Evolutionary conservation across 2,113 vertebrate species (phyloP).

Genomic region (Antechinus flavipes): DNA sequence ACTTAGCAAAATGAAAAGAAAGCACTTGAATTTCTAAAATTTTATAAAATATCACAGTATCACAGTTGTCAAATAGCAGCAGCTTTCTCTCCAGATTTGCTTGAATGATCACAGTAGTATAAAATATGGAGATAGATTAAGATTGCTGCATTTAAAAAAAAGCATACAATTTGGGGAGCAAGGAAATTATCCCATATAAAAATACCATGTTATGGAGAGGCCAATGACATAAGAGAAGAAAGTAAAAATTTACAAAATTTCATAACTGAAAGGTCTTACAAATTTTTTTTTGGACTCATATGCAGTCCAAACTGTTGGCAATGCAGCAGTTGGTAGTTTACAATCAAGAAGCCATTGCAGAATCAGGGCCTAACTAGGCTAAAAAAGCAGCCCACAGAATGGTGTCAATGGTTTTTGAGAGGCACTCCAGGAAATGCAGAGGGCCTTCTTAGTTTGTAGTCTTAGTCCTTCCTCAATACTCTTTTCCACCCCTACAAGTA

Average conservation of each 20-base stretch:
- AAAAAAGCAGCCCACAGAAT: slow-evolving; percentile 38
- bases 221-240: slow-evolving; percentile 56
- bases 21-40: slow-evolving; percentile 47
- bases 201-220: slow-evolving; percentile 64
- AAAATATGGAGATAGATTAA: slow-evolving; percentile 57
- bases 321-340: slow-evolving; percentile 77
- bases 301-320: slow-evolving; percentile 63
- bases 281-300: slow-evolving; percentile 56
- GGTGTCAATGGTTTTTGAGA: slow-evolving; percentile 64
- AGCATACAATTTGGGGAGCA: slow-evolving; percentile 16
- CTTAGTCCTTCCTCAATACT: slow-evolving; percentile 44
- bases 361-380: slow-evolving; percentile 50
- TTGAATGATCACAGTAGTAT: slow-evolving; percentile 65
- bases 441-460: slow-evolving; percentile 43
- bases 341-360: slow-evolving; percentile 66
- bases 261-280: slow-evolving; percentile 61
- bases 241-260: slow-evolving; percentile 64
- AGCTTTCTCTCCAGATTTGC: slow-evolving; percentile 59
- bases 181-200: slow-evolving; percentile 73
- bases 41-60: slow-evolving; percentile 76
- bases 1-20: slow-evolving; percentile 43
- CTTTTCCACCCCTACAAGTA: slow-evolving; percentile 1
- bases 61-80: slow-evolving; percentile 76
- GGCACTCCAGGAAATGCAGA: slow-evolving; percentile 47
- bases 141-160: slow-evolving; percentile 53